Evolutionary conservation across 2,888 invertebrate species (phyloP).

Genomic region (Lasioglossum marginatum): DNA sequence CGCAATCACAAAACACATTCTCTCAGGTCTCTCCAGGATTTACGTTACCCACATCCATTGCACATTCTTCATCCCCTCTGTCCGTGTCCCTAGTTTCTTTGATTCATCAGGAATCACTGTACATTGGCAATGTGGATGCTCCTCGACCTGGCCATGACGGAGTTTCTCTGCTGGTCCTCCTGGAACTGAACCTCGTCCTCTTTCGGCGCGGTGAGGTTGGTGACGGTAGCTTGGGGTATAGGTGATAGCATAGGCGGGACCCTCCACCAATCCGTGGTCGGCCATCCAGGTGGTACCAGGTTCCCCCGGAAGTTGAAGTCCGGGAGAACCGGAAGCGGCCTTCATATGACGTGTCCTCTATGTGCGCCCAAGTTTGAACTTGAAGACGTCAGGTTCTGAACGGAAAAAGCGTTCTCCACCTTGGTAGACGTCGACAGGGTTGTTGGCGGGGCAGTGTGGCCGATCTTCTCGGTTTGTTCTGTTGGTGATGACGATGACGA

Average conservation of each 20-base stretch:
- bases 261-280: constrained; percentile 85
- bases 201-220: constrained; percentile 80
- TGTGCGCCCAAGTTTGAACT: constrained; percentile 82
- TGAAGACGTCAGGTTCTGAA: constrained; percentile 80
- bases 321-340: constrained; percentile 93
- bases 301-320: constrained; percentile 87
- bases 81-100: not conserved
- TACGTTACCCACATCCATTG: not conserved
- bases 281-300: constrained; percentile 83
- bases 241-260: constrained; percentile 81
- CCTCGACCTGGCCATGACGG: constrained; percentile 50
- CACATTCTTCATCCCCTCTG: not conserved
- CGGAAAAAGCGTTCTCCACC: constrained; percentile 80
- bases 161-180: constrained; percentile 60
- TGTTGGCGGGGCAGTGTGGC: constrained; percentile 32
- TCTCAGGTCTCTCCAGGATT: not conserved
- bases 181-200: constrained; percentile 62
- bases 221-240: constrained; percentile 77
- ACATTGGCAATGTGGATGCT: constrained; percentile 62
- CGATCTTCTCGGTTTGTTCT: constrained; percentile 62
- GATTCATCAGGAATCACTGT: constrained; percentile 56
- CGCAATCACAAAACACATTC: not conserved
- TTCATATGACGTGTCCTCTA: constrained; percentile 91
- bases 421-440: constrained; percentile 64
- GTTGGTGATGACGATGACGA: constrained; percentile 77